These are phyloP conservation scores for Climacteris rufus DNA, from an alignment of 2,113 vertebrate species.

Conservation along the genomic window DNA sequence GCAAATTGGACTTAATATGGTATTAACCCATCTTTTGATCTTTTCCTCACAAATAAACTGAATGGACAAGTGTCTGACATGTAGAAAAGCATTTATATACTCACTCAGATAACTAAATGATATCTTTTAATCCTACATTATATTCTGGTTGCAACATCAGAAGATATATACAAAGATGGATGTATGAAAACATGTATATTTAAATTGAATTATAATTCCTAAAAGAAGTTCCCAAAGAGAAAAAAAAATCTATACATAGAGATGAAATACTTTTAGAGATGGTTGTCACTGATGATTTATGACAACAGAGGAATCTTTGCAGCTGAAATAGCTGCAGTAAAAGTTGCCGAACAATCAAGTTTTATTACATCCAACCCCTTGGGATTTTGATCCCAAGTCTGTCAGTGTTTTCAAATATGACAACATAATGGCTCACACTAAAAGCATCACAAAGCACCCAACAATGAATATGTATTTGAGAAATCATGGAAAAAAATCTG, in stretches of 20 bases:
- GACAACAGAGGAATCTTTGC: background rate
- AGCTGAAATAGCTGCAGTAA: background rate
- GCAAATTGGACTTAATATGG: background rate
- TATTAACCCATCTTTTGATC: background rate
- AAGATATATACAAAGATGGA: background rate
- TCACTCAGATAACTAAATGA: background rate
- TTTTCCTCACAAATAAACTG: background rate
- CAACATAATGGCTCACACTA: background rate
- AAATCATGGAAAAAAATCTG: background rate
- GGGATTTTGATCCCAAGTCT: no score
- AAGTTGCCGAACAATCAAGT: background rate
- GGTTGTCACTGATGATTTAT: background rate
- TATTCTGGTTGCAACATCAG: background rate
- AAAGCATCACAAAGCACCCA: background rate
- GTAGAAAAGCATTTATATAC: background rate
- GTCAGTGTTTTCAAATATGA: background rate
- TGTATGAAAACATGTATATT: background rate
- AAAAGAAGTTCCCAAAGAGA: background rate
- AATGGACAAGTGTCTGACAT: fast-evolving
- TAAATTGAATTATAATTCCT: background rate
- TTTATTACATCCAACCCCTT: background rate
- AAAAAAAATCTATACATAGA: background rate
- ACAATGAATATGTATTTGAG: background rate
- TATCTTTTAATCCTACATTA: background rate
- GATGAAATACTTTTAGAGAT: background rate